Evolutionary conservation across 2,888 invertebrate genomes (phyloP).

Genomic region (Plagiodera versicolora): DNA sequence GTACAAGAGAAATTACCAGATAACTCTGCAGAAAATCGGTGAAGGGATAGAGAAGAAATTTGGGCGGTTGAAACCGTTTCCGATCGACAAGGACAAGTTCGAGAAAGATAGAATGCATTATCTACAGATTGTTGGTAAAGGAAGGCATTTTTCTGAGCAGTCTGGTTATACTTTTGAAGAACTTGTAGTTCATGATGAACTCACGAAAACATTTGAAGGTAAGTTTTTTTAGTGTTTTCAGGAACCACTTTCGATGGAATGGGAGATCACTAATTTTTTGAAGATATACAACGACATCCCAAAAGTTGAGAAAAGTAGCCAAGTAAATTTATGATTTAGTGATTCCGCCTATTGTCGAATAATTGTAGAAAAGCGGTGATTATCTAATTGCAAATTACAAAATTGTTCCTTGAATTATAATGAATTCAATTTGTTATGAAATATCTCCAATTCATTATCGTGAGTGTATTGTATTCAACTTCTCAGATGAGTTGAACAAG

Average conservation of each 20-base stretch:
- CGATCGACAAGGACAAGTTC: slow-evolving; percentile 70
- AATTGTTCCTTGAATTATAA: no score
- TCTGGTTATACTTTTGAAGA: slow-evolving; percentile 60
- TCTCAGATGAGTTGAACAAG: no score
- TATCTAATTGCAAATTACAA: no score
- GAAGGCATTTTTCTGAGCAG: slow-evolving; percentile 67
- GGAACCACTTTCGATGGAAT: no score
- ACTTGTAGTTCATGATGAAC: slow-evolving; percentile 54
- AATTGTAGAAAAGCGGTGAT: background rate
- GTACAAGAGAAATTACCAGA: slow-evolving; percentile 58
- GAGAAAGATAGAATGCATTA: slow-evolving; percentile 65
- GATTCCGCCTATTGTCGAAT: no score
- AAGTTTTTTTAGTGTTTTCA: slow-evolving; percentile 13
- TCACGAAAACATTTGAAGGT: slow-evolving; percentile 46
- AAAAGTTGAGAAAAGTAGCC: no score
- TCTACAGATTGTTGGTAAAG: slow-evolving; percentile 66
- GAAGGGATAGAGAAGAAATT: slow-evolving; percentile 74
- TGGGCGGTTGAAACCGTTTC: slow-evolving; percentile 69
- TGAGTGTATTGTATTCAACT: background rate
- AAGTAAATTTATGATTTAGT: no score
- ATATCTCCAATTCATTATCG: no score
- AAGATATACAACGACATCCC: no score
- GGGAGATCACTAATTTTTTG: no score
- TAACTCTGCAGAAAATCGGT: slow-evolving; percentile 59
- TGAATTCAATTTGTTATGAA: no score